phyloP scores from a whole-genome alignment of 2,113 vertebrate species.

The Acrocephalus arundinaceus region DNA sequence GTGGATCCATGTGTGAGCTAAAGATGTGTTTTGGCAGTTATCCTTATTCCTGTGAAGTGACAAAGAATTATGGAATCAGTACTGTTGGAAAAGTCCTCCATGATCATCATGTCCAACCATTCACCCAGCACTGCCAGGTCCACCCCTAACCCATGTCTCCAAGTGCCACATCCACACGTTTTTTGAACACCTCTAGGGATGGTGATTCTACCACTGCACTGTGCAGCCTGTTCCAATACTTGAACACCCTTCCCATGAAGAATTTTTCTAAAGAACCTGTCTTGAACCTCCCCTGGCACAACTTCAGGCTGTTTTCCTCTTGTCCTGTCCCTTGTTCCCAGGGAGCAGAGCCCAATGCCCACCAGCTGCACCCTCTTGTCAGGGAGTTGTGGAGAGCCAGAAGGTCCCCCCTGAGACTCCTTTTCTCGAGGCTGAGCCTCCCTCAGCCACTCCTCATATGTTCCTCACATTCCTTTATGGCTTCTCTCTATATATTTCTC shows the following conservation, averaged over 20 bases:
- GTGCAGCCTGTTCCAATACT: accelerated
- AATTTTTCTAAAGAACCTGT: not conserved
- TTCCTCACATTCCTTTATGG: not conserved
- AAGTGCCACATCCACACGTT: accelerated
- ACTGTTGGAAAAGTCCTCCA: not conserved
- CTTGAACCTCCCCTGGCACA: not conserved
- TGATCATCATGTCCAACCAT: not conserved
- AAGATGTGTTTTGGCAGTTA: not conserved
- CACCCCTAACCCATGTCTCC: not conserved
- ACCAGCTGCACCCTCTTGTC: accelerated
- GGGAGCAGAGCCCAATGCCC: accelerated
- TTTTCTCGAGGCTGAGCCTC: not conserved
- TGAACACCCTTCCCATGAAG: not conserved
- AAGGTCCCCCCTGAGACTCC: not conserved
- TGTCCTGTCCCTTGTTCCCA: not conserved
- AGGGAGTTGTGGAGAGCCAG: not conserved
- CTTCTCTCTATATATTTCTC: not conserved
- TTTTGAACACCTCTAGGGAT: not conserved
- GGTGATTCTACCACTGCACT: not conserved
- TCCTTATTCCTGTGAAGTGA: not conserved
- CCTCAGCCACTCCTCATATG: not conserved
- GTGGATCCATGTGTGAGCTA: not conserved
- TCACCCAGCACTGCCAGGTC: not conserved
- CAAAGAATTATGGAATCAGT: not conserved
- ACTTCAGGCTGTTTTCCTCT: accelerated